A percentile compares a stretch with the other conserved stretches of the same genome.
phyloP scores from a whole-genome alignment of 1,140 invertebrate species.

The Whitmania pigra region DNA sequence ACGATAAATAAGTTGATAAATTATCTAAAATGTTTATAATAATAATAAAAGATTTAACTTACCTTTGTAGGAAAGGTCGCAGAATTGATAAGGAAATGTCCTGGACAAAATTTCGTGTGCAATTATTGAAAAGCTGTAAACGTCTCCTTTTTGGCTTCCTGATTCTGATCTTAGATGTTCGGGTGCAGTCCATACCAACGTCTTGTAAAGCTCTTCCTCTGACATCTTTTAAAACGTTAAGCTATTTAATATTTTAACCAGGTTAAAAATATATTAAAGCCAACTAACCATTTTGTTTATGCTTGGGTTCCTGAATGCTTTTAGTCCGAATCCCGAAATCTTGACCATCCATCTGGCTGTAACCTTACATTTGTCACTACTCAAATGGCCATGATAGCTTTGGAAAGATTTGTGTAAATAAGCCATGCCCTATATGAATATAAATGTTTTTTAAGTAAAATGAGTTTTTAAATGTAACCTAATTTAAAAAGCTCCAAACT shows the following conservation, averaged over 20 bases:
- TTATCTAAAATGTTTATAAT: too few relatives aligned
- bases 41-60: not conserved
- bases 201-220: not conserved
- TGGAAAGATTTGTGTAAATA: slow-evolving; percentile 73
- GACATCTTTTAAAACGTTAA: too few relatives aligned
- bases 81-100: slow-evolving; percentile 12
- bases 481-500: slow-evolving; percentile 38
- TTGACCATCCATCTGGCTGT: not conserved
- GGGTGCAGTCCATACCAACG: slow-evolving; percentile 40
- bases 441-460: not conserved
- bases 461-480: not conserved
- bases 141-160: slow-evolving; percentile 22
- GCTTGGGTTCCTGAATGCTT: not conserved
- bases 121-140: slow-evolving; percentile 23
- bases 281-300: not conserved
- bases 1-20: too few relatives aligned
- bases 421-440: slow-evolving; percentile 53
- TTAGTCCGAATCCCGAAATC: not conserved
- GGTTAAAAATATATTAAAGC: too few relatives aligned
- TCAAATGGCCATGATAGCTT: slow-evolving; percentile 1
- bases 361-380: slow-evolving; percentile 11
- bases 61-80: slow-evolving; percentile 16
- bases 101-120: slow-evolving; percentile 16
- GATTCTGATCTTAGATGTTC: slow-evolving; percentile 15
- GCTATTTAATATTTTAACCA: too few relatives aligned